Evolutionary conservation across 2,888 invertebrate genomes (phyloP), one percentile per base, ranked within the genome.

Genomic region (Pediacus dermestoides): DNA sequence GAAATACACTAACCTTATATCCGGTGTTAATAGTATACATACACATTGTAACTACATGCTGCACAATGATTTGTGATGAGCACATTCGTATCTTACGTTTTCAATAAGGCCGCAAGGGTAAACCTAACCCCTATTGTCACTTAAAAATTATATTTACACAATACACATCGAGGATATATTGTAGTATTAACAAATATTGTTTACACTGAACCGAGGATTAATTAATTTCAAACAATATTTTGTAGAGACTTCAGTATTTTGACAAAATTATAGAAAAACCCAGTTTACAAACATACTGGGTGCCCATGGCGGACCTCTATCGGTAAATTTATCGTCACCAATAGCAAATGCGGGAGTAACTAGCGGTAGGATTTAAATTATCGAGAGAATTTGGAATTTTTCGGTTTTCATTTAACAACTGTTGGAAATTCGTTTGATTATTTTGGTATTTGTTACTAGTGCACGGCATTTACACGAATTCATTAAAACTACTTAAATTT

Each of bases 231-330:
- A 46, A 43, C 37, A 34, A 45, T 46, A 39, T 53, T 46, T 28
- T 48, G 37, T 37, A 38, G 30, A 40, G 42, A 51, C 28, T 56
- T 57, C 52, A 51, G 50, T 59, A 61, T 63, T 64, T 63, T 62
- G 57, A 57, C 54, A 61, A 69, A 70, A 67, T 64, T 70, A 62
- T 61, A 65, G 66, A 65, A 68, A 68, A 68, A 63, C 67, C 69
- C 70, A 72, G 70, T 72, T 71, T 71, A 71, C 70, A 72, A 72
- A 72, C 72, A 72, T 69, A 70, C 69, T 70, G 67, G 64, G 63
- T 64, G 61, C 64, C 65, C 66, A 67, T 66, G 48, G 59, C 58
- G 64, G 68, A 64, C 68, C 65, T 67, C 70, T 68, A 60, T 62
- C 66, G 67, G 66, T 55, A 55, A 11, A 28, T 28, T 18, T 18